Base-by-base conservation (phyloP, 2,888 invertebrate species). In the Uloborus plumipes region DNA sequence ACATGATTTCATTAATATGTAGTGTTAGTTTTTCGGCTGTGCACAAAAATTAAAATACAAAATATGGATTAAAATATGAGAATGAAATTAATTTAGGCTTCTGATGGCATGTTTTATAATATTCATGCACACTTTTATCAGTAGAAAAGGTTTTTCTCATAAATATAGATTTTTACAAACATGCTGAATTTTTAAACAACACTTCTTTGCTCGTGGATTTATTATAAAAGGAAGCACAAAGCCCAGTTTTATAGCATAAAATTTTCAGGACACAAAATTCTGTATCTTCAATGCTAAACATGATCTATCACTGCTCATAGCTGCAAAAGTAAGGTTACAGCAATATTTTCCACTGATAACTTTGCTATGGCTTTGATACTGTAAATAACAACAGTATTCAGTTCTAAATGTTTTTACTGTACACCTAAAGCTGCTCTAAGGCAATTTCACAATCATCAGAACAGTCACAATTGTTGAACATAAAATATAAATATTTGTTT, bases 161-260 rank as follows among this genome's bases (percentile, higher is more conserved):
- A 83, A 76, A 83, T 77, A 83, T 83, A 83, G 71, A 83, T 77
- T 83, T 39, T 77, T 83, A 83, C 83, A 83, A 83, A 83, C 77
- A 83, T 83, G 77, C 72, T 77, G 55, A 73, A 67, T 70, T 76
- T 76, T 82, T 66, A 82, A 72, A 82, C 82, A 82, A 76, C 64
- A 77, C 72, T 66, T 83, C 77, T 77, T 79, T 79, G 74, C 74
- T 79, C 84, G 58, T 84, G 84, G 70, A 71, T 84, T 79, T 79
- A 53, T 79, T 84, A 84, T 84, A 84, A 84, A 84, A 84, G 84
- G 84, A 84, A 84, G 84, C 84, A 84, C 84, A 84, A 75, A 79
- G 84, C 84, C 84, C 75, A 84, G 84, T 75, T 83, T 39, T 83
- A 72, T 83, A 77, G 83, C 77, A 83, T 83, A 73, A 83, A 83